phyloP scores from a whole-genome alignment of 1,140 invertebrate species.

The Micrasema minimum region DNA sequence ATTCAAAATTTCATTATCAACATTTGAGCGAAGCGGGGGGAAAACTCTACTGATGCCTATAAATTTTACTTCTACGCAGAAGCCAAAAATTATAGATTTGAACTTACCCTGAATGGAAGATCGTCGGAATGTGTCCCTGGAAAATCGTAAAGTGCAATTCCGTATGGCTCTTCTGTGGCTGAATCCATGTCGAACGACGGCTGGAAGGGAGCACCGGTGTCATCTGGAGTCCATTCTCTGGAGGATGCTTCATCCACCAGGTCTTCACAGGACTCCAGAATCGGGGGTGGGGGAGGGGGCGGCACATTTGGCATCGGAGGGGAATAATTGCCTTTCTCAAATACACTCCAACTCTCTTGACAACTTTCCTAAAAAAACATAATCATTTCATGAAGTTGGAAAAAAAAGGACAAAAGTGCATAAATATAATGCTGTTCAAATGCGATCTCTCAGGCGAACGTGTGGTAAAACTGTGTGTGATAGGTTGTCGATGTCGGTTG shows the following conservation, averaged over 20 bases:
- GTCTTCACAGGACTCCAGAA: conserved; percentile 58
- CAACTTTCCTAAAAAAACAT: conserved; percentile 30
- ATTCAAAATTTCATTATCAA: too few relatives aligned
- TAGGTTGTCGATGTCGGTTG: too few relatives aligned
- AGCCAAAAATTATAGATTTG: too few relatives aligned
- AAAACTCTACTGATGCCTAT: too few relatives aligned
- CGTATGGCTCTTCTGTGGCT: conserved; percentile 67
- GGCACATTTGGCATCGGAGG: conserved; percentile 82
- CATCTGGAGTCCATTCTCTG: conserved; percentile 24
- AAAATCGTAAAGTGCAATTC: conserved; percentile 81
- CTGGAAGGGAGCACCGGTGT: conserved; percentile 50
- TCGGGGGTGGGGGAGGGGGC: conserved; percentile 78
- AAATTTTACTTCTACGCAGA: too few relatives aligned
- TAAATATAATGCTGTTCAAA: too few relatives aligned
- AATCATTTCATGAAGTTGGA: neutral
- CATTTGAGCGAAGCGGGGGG: too few relatives aligned
- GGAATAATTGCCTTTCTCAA: conserved; percentile 57
- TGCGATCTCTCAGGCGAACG: too few relatives aligned
- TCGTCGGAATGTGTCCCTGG: conserved; percentile 76
- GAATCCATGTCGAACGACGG: conserved; percentile 31
- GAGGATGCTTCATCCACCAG: neutral
- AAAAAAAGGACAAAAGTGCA: too few relatives aligned
- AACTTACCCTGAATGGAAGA: conserved; percentile 74
- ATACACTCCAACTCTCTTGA: neutral
- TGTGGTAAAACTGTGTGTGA: too few relatives aligned